These are phyloP conservation scores for Lepilemur ruficaudatus DNA, from an alignment of 2,797 vertebrate genomes.

Conservation along the genomic window DNA sequence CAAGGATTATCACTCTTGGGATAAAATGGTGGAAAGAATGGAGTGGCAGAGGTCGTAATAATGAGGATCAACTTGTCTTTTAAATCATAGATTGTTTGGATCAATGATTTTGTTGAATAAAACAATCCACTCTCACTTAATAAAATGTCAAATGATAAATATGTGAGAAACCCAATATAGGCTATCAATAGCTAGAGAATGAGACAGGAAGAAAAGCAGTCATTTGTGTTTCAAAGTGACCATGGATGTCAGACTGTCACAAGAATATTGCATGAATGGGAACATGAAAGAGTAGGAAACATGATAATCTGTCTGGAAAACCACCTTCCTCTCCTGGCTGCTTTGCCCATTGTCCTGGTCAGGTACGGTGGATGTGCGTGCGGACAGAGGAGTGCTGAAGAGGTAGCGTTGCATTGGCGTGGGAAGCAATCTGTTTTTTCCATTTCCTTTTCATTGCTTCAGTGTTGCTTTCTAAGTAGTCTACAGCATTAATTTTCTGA, in stretches of 20 bases:
- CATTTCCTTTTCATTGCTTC: conserved; percentile 74
- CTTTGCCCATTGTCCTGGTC: conserved; percentile 34
- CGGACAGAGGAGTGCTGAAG: background rate
- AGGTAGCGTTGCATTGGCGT: background rate
- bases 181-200: background rate
- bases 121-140: background rate
- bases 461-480: conserved; percentile 63
- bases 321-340: background rate
- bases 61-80: background rate
- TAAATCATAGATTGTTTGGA: background rate
- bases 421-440: conserved; percentile 65
- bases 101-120: background rate
- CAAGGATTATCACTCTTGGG: background rate
- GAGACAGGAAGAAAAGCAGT: background rate
- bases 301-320: background rate
- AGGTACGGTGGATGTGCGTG: background rate
- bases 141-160: background rate
- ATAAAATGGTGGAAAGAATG: background rate
- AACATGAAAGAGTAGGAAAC: background rate
- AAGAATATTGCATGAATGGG: background rate
- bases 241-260: background rate
- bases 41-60: no score
- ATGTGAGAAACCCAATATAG: background rate
- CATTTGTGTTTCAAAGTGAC: background rate
- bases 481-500: conserved; percentile 74